Conservation (phyloP, 1,140 invertebrate species). For the Rhyzopertha dominica region DNA sequence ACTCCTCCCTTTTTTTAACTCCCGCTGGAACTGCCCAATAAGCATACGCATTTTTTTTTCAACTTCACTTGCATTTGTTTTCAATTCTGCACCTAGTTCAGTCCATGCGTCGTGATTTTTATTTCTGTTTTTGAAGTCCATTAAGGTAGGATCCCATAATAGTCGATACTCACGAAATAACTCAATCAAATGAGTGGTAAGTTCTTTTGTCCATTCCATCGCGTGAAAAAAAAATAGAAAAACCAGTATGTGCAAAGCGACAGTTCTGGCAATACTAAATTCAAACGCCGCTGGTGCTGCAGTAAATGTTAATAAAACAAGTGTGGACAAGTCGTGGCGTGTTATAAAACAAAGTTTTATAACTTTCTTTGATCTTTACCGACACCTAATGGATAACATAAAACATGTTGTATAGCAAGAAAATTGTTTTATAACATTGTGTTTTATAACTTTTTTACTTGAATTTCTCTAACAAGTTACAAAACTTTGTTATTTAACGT, state of each 20-base stretch:
- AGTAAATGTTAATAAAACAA: conserved; percentile 1
- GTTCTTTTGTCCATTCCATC: conserved; percentile 12
- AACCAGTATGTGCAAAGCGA: no score
- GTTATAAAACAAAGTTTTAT: conserved; percentile 8
- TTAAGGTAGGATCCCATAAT: conserved; percentile 7
- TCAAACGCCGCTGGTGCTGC: no score
- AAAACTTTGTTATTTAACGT: conserved; percentile 12
- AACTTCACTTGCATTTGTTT: no score
- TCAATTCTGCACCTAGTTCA: no score
- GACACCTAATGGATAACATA: no score
- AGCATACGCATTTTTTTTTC: no score
- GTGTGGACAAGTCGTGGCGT: neutral
- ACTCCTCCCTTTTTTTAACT: no score
- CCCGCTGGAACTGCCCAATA: neutral
- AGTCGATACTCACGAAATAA: conserved; percentile 8
- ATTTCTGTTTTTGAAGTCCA: no score
- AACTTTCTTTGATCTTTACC: conserved; percentile 10
- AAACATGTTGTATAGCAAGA: no score
- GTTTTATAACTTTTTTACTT: conserved; percentile 1
- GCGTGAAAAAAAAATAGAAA: conserved; percentile 2
- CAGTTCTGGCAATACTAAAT: no score
- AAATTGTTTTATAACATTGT: conserved; percentile 9
- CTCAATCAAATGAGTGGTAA: no score
- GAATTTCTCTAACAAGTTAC: conserved; percentile 8
- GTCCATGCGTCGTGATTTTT: no score